Base-by-base conservation (phyloP, 2,797 vertebrate species). In the Phrynocephalus forsythii region DNA sequence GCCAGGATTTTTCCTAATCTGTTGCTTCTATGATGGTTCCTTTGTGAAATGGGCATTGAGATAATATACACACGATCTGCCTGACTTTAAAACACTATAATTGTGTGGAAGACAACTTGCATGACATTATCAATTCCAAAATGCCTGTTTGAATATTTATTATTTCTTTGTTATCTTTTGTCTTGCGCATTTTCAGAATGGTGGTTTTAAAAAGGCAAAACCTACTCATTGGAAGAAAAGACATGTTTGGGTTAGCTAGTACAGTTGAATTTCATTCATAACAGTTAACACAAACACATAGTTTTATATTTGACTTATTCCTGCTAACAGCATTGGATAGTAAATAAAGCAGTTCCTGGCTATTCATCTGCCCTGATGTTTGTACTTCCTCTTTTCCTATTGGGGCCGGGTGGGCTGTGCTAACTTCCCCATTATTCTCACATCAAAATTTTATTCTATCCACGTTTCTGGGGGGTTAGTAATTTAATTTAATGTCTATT, bases 31-130 rank as follows among this genome's bases (percentile, higher is more conserved):
- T 78, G 63, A 78, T 69, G 9, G 6, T 60, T 48, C n/a, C 28
- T 44, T 82, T 66, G 50, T 69, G 26, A 11, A 60, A 79, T 38
- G 18, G 52, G 4, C 5, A 16, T 38, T 79, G 26, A 76, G 82
- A 7, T 6, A 86, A 84, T 13, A 71, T 90, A 80, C 63, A 44
- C 52, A 10, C 84, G 44, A 73, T 86, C 38, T 20, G 44, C 79
- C 68, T 81, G 16, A 60, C 33, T 11, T 79, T 69, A 63, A 82
- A 22, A 11, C 7, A 79, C 76, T 28, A 79, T 73, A 28, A 15
- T 88, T 33, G 66, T 16, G 33, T n/a, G 68, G 24, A 86, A 28
- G 26, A 18, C 13, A 85, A 86, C 56, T 60, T 38, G 1, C 15
- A 18, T 56, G 28, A 56, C 15, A 60, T 60, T 16, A 16, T 60